Evolutionary conservation across 2,888 invertebrate species (phyloP).

Genomic region (Lasioglossum malachurum): DNA sequence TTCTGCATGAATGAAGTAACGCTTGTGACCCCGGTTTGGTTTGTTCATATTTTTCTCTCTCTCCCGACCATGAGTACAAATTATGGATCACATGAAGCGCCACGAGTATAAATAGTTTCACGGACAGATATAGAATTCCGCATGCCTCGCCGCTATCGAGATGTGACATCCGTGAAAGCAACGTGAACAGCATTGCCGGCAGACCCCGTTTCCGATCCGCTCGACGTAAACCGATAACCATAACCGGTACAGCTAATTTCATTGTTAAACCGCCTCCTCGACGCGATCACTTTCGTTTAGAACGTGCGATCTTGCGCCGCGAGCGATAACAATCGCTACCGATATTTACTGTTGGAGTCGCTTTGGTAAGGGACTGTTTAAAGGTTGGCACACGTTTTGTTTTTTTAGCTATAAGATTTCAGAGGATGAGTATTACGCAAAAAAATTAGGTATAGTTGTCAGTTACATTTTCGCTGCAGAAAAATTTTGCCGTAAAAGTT

Average conservation of each 20-base stretch:
- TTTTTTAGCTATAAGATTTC: too few species aligned
- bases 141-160: slow-evolving; percentile 44
- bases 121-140: slow-evolving; percentile 60
- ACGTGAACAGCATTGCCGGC: slow-evolving; percentile 59
- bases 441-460: too few species aligned
- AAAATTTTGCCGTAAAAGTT: too few species aligned
- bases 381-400: too few species aligned
- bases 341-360: neutral
- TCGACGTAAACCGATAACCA: slow-evolving; percentile 16
- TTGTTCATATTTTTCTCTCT: slow-evolving; percentile 11
- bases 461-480: too few species aligned
- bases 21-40: slow-evolving; percentile 3
- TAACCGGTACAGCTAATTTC: slow-evolving; percentile 48
- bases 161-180: slow-evolving; percentile 69
- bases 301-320: neutral
- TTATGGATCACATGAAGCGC: slow-evolving; percentile 40
- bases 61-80: slow-evolving; percentile 33
- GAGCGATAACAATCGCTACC: neutral
- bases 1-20: slow-evolving; percentile 1
- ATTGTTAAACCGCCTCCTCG: slow-evolving; percentile 16
- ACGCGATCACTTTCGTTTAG: slow-evolving; percentile 48
- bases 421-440: too few species aligned
- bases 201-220: slow-evolving; percentile 38
- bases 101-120: slow-evolving; percentile 56
- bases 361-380: neutral